phyloP scores from a whole-genome alignment of 2,113 vertebrate species.

The Trichechus manatus region DNA sequence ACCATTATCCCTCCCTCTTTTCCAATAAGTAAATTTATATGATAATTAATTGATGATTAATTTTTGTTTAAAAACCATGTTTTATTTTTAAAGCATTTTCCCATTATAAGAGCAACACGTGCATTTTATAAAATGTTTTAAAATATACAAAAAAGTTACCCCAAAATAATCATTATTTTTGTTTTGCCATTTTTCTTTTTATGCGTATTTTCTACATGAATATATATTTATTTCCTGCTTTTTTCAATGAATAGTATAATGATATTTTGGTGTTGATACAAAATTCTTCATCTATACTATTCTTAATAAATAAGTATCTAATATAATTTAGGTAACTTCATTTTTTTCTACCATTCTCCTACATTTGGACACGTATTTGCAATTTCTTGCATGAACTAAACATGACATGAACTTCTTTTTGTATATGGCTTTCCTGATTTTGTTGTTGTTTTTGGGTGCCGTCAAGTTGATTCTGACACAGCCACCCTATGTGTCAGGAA shows the following conservation, averaged over 20 bases:
- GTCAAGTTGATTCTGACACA: too few species aligned
- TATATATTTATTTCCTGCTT: not conserved
- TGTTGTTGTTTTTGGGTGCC: too few species aligned
- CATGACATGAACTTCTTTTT: slow-evolving; percentile 1
- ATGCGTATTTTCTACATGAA: slow-evolving; percentile 17
- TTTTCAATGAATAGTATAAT: not conserved
- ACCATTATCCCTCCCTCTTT: not conserved
- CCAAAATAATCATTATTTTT: not conserved
- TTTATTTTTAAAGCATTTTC: not conserved
- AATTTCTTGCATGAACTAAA: slow-evolving; percentile 23
- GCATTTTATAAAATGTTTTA: slow-evolving; percentile 21
- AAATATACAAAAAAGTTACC: not conserved
- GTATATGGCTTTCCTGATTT: slow-evolving; percentile 18
- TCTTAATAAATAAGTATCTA: slow-evolving; percentile 16
- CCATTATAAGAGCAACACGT: not conserved
- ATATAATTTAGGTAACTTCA: not conserved
- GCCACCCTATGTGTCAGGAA: too few species aligned
- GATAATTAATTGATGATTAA: not conserved
- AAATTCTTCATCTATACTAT: not conserved
- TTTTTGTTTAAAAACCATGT: not conserved
- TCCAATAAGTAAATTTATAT: not conserved
- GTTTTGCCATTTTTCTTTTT: slow-evolving; percentile 15
- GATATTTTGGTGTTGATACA: not conserved
- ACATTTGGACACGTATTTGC: not conserved
- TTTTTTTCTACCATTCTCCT: not conserved